Base-by-base conservation (phyloP, 35 echinoderm and acorn worm species). In the Diadema setosum region DNA sequence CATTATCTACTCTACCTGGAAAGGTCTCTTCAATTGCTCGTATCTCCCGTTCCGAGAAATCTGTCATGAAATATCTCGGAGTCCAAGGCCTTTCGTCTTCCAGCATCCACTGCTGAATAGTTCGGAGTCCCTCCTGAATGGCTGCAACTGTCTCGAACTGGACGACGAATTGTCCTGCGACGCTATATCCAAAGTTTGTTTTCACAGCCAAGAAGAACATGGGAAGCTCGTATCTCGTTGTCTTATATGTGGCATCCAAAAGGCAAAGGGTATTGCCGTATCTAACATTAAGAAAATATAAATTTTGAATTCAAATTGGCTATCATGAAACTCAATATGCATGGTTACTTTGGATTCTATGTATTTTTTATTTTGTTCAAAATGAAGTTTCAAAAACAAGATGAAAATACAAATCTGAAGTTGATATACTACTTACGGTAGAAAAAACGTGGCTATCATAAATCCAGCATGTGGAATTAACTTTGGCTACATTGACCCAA, bases 191-290 rank as follows among this genome's bases (percentile, higher is more conserved):
- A 9, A 88, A 43, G 46, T 88, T 88, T 0, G 86, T 88, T 55
- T 88, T 88, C 21, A 74, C 65, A 5, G 63, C 64, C 42, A 88
- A 88, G 41, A 88, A 88, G 35, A 88, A 88, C 4, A 88, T 23
- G 39, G 86, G 86, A 25, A 88, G 55, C 1, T 1, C 86, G 80
- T 88, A 52, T 29, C 48, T 80, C 3, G 69, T 88, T 0, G 86
- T 88, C 36, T 80, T 88, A 55, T 88, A 80, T 0, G 70, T 88
- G 17, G 86, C 86, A 40, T 80, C 86, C 17, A 87, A 35, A 39
- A 87, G 64, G 12, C 58, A 70, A 5, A 87, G 35, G 34, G 73
- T 44, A 49, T 74, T 87, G 7, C 65, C 85, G 50, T 87, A 84
- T 2, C 81, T 84, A 84, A n/a, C n/a, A n/a, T n/a, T n/a, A n/a